Evolutionary conservation across 2,888 invertebrate genomes (phyloP), one percentile per base, ranked within the genome.

Genomic region (Clusia tigrina): DNA sequence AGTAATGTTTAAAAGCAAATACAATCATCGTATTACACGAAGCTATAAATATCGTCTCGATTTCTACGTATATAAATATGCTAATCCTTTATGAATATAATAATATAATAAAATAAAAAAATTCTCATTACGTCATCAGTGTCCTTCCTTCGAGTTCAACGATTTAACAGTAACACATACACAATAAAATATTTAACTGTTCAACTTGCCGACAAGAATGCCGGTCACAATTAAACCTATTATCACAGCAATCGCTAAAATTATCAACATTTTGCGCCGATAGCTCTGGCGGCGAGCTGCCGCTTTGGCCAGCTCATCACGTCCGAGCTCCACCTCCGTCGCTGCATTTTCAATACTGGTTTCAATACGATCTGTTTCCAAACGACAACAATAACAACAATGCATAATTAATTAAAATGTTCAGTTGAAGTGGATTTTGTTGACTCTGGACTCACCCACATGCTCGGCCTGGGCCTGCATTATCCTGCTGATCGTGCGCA

Each of bases 281-380:
- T 90, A 91, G 78, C 87, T 88, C 81, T 90, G 90, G 83, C 93
- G 92, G 84, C 93, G 90, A 71, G 88, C 87, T 32, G 90, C 89
- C 18, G 95, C 95, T 81, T 94, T 94, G n/a, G 89, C 86, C 48
- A 96, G 82, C 74, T 95, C 90, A 67, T 89, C 88, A 5, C 88
- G 87, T 0, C 93, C 96, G n/a, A 88, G 84, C 79, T 94, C 94
- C 2, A 95, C 92, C 72, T 91, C 88, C 2, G 88, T 88, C 58
- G 89, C 87, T 1, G 91, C 89, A 64, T 88, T 87, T 76, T 94
- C 93, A 75, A 95, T 90, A 83, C 90, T 90, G 73, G 88, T 90
- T 81, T 94, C 94, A 71, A 95, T 93, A 5, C 91, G 88, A 82
- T 93, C 95, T 95, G 67, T 69, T 64, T 71, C 68, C 61, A 55